phyloP scores from a whole-genome alignment of 37 sponge, comb jelly and placozoan genomes.

The Bolinopsis microptera region DNA sequence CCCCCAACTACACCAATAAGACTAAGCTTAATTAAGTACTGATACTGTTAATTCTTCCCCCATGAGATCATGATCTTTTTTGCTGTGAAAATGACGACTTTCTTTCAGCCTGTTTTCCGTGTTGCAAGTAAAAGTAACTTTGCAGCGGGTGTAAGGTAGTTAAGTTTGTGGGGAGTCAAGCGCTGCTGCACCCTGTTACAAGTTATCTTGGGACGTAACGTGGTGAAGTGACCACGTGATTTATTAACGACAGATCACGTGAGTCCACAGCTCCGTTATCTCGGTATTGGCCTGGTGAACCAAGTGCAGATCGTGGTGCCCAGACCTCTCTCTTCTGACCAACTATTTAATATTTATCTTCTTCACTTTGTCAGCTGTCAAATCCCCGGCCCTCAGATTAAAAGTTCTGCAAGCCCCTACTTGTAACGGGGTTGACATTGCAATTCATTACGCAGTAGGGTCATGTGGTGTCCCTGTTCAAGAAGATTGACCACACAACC shows the following conservation, averaged over 20 bases:
- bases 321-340: background rate
- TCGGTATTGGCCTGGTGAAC: background rate
- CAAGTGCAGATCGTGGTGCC: background rate
- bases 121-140: background rate
- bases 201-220: background rate
- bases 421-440: background rate
- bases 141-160: background rate
- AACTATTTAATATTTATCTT: background rate
- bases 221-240: background rate
- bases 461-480: background rate
- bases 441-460: background rate
- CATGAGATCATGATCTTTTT: constrained; percentile 37
- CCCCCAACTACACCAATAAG: constrained; percentile 3
- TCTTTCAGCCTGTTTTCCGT: background rate
- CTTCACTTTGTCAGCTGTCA: constrained; percentile 45
- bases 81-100: background rate
- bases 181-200: background rate
- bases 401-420: background rate
- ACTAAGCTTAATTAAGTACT: constrained; percentile 23
- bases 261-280: background rate
- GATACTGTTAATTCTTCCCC: constrained; percentile 13
- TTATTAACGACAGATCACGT: background rate
- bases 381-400: background rate
- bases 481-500: background rate
- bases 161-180: background rate